Evolutionary conservation across 2,888 invertebrate species (phyloP).

Genomic region (Nasonia oneida): DNA sequence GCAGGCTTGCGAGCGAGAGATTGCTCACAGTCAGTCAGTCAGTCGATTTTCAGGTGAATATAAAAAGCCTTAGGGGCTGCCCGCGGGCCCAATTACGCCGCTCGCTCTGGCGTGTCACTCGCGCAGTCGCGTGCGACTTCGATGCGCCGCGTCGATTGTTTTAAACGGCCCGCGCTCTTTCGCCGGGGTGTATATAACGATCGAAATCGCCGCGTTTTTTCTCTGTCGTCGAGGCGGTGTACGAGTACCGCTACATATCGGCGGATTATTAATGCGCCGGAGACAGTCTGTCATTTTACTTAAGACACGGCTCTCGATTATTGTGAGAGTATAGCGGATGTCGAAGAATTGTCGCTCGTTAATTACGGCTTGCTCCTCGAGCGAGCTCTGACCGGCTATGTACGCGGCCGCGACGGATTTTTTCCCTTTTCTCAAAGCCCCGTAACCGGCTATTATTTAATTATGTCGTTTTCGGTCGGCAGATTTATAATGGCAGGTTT

Average conservation of each 20-base stretch:
- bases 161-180: conserved; percentile 70
- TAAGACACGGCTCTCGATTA: conserved; percentile 17
- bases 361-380: conserved; percentile 21
- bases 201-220: conserved; percentile 14
- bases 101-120: conserved; percentile 75
- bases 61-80: neutral
- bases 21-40: neutral
- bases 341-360: conserved; percentile 47
- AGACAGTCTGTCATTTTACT: conserved; percentile 39
- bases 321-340: conserved; percentile 29
- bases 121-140: conserved; percentile 68
- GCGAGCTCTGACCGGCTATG: neutral
- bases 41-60: conserved; percentile 15
- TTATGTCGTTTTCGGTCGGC: conserved; percentile 14
- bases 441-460: conserved; percentile 55
- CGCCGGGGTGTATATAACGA: neutral
- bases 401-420: neutral
- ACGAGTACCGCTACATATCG: neutral
- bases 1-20: conserved; percentile 1
- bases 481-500: conserved; percentile 46
- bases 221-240: neutral
- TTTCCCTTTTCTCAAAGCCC: conserved; percentile 14
- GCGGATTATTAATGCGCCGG: neutral
- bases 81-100: neutral
- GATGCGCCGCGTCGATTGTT: conserved; percentile 72